Base-by-base conservation (phyloP, 2,797 vertebrate species). In the Lutjanus argentimaculatus region DNA sequence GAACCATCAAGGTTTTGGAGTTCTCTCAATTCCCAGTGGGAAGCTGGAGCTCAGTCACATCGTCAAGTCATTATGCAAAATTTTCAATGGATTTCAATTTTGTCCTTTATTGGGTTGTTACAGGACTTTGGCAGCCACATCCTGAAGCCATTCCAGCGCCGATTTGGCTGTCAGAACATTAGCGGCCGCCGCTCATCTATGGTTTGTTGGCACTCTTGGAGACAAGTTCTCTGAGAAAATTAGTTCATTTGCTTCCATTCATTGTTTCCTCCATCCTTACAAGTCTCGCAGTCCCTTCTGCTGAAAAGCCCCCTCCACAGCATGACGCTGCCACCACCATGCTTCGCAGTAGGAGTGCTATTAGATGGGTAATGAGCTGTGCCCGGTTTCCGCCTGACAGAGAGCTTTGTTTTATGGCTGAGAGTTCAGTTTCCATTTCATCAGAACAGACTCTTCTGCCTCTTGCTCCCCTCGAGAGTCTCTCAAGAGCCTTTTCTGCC, bases 331-430 rank as follows among this genome's bases (percentile, higher is more conserved):
- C 91, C 85, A 80, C 90, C 83, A 64, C 88, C 86, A 75, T 83
- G 87, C 89, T 85, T 87, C 89, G n/a, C 85, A 4, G 82, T 72
- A 58, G 89, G 91, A 86, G 85, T 83, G 77, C 88, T 88, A 92
- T 94, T 91, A 92, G 86, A 80, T 1, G 80, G 79, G 82, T 92
- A 93, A 93, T 93, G 90, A 93, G 84, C 91, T 93, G 86, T 86
- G 90, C 84, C 82, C 75, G 75, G 70, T 91, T 87, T 90, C 85
- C 13, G 43, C 55, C 79, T 88, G 79, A 90, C 75, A 64, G 22
- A 72, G 53, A 83, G 84, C 67, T 83, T 93, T 90, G 88, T 84
- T 92, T 89, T 85, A 89, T 75, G 76, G 74, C 79, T 85, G 61
- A 64, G 82, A 86, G 80, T 84, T 77, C 58, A 67, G 66, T 87